These are phyloP conservation scores for Hymenochirus boettgeri DNA, from an alignment of 2,113 vertebrate genomes.

Conservation along the genomic window DNA sequence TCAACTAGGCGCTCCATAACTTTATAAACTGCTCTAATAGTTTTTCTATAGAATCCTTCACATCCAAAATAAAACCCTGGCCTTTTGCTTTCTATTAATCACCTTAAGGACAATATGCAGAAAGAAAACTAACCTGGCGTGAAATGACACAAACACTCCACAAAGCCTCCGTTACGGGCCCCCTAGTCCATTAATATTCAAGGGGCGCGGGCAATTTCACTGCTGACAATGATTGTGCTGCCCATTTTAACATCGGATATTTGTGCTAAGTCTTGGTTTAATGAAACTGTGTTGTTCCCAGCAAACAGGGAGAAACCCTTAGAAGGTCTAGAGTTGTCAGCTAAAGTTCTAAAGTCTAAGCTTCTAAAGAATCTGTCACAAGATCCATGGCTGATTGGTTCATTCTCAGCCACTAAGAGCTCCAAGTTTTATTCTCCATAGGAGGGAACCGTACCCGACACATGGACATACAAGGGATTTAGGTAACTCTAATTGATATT, in stretches of 20 bases:
- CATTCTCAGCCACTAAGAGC: conserved; percentile 12
- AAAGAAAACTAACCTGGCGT: conserved; percentile 37
- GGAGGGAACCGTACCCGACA: too few relatives aligned
- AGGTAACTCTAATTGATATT: too few relatives aligned
- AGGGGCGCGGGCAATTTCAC: conserved; percentile 47
- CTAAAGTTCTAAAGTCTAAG: conserved; percentile 12
- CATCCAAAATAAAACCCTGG: too few relatives aligned
- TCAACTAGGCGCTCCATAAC: too few relatives aligned
- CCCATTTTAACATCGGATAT: conserved; percentile 46
- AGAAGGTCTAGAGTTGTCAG: conserved; percentile 24
- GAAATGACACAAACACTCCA: conserved; percentile 49
- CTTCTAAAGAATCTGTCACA: conserved; percentile 16
- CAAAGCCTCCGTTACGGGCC: conserved; percentile 51
- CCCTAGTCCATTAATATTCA: conserved; percentile 47
- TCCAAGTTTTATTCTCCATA: not conserved
- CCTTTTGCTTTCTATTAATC: conserved; percentile 7
- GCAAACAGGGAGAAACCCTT: conserved; percentile 27
- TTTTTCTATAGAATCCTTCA: too few relatives aligned
- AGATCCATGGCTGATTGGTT: conserved; percentile 14
- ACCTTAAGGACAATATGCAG: conserved; percentile 31
- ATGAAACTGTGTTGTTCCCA: conserved; percentile 34
- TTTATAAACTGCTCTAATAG: too few relatives aligned
- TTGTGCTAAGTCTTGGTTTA: conserved; percentile 47
- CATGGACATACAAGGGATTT: too few relatives aligned
- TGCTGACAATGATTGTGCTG: conserved; percentile 47